phyloP scores from a whole-genome alignment of 2,888 invertebrate species.

The Gastracanthus pulcherrimus region DNA sequence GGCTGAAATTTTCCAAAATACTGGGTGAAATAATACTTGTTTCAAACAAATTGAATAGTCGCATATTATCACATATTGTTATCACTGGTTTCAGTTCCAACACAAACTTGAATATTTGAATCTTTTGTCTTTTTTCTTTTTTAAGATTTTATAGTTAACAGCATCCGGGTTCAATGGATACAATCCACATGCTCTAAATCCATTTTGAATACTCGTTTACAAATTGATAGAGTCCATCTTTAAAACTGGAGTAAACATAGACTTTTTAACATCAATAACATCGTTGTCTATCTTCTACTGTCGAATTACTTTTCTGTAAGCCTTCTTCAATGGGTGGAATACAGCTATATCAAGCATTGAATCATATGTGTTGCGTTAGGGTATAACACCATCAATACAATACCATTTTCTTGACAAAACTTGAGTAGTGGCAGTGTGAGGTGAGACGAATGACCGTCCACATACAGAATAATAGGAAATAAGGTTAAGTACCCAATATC shows the following conservation, averaged over 20 bases:
- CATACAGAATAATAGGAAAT: no score
- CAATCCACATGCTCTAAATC: background rate
- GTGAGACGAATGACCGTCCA: no score
- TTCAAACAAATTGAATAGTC: constrained; percentile 1
- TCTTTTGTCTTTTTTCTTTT: no score
- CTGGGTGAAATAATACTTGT: background rate
- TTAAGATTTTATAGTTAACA: background rate
- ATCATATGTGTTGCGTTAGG: no score
- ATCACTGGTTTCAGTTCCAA: no score
- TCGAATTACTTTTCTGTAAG: background rate
- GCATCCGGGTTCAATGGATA: background rate
- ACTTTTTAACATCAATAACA: background rate
- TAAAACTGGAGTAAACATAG: background rate
- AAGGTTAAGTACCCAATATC: no score
- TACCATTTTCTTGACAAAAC: no score
- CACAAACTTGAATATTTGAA: no score
- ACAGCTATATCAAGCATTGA: background rate
- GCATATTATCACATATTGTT: background rate
- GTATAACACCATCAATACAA: no score
- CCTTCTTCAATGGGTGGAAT: background rate
- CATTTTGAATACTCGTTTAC: background rate
- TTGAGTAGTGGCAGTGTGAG: no score
- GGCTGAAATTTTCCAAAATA: background rate
- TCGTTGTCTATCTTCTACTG: background rate
- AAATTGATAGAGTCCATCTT: background rate